phyloP scores from a whole-genome alignment of 2,113 vertebrate species.

The Mystacornis crossleyi region DNA sequence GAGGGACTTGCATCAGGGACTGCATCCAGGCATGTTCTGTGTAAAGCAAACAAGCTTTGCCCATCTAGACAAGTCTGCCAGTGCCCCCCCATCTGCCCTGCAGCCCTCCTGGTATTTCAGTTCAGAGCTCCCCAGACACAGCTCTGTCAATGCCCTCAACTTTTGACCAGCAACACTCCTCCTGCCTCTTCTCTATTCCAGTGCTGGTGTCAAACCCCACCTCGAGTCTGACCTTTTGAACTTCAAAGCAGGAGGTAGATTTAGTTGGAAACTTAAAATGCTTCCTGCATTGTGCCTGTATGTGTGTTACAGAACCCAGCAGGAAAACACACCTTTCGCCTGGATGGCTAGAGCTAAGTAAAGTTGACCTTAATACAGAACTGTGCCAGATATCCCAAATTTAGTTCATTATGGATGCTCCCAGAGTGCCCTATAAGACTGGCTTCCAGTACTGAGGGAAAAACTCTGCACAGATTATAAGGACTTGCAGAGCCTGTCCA shows the following conservation, averaged over 20 bases:
- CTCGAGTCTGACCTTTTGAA: constrained; percentile 30
- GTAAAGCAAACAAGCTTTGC: not conserved
- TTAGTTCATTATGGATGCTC: not conserved
- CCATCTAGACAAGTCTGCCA: not conserved
- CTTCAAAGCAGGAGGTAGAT: constrained; percentile 28
- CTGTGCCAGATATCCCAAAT: constrained; percentile 18
- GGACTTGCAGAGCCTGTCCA: not conserved
- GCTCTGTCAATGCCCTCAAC: not conserved
- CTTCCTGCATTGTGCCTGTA: not conserved
- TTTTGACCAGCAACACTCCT: not conserved
- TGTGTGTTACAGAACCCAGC: not conserved
- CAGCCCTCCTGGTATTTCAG: not conserved
- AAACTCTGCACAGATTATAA: not conserved
- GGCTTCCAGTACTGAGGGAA: not conserved
- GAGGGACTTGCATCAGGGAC: not conserved
- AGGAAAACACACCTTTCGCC: not conserved
- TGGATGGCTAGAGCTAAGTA: not conserved
- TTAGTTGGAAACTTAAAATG: not conserved
- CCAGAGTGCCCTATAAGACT: not conserved
- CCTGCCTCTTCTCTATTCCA: not conserved
- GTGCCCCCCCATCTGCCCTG: not conserved
- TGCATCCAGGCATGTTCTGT: not conserved
- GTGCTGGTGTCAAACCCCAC: not conserved
- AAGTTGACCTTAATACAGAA: constrained; percentile 37
- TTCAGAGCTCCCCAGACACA: not conserved